Evolutionary conservation across 2,113 vertebrate genomes (phyloP).

Genomic region (Tenrec ecaudatus): DNA sequence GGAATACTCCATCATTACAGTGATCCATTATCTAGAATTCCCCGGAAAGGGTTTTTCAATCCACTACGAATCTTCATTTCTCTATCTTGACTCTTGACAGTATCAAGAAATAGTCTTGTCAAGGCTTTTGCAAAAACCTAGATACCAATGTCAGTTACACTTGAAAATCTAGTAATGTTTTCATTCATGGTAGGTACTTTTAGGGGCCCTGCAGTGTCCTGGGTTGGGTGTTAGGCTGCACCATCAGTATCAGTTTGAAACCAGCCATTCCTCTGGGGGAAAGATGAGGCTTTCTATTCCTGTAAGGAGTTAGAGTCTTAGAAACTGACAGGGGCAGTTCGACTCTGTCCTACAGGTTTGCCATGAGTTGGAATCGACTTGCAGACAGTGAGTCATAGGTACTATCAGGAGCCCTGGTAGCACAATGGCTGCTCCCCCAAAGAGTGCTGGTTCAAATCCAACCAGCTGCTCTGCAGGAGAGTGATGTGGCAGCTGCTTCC

Average conservation of each 20-base stretch:
- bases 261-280: too few species aligned
- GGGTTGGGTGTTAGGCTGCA: too few species aligned
- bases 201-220: too few species aligned
- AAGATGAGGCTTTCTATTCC: too few species aligned
- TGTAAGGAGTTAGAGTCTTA: too few species aligned
- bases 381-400: not conserved
- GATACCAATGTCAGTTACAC: too few species aligned
- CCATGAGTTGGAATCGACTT: too few species aligned
- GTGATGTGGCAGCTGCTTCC: not conserved
- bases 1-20: constrained; percentile 5
- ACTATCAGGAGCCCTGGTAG: not conserved
- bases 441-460: not conserved
- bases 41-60: constrained; percentile 37
- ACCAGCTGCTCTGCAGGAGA: not conserved
- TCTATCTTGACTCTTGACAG: not conserved
- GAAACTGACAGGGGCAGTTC: too few species aligned
- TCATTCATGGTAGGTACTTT: not conserved
- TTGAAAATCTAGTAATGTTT: constrained; percentile 10
- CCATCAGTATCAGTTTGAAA: too few species aligned
- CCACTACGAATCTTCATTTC: not conserved
- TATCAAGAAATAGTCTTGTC: not conserved
- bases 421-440: not conserved
- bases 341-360: too few species aligned
- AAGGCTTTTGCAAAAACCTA: constrained; percentile 27
- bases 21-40: not conserved